Evolutionary conservation across 2,113 vertebrate genomes (phyloP), one percentile per base, ranked within the genome.

Genomic region (Xenopus borealis): DNA sequence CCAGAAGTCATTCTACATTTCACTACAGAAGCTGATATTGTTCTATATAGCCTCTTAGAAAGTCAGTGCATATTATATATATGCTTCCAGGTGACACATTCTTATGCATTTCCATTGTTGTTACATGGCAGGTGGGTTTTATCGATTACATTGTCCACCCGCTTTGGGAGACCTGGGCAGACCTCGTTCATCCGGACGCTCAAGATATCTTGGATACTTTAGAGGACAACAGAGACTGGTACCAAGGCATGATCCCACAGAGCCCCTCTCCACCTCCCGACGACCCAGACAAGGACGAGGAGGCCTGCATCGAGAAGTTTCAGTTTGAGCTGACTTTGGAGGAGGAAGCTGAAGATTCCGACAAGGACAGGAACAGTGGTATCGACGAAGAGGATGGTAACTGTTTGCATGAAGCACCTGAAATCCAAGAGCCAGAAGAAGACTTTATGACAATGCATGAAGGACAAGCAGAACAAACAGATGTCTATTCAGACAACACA

Each of bases 141-240:
- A 97, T 97, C 7, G 95, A 97, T 85, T 97, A 97, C 81, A 97
- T 97, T 1, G 95, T 96, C 50, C 95, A 96, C 78, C 95, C 95
- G 0, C 79, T 97, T 77, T 97, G 95, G 95, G 95, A 97, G 86
- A 97, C 95, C 0, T 97, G 95, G 95, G 92, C 93, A 0, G 95
- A 97, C 86, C 85, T 97, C 30, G 95, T 97, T 68, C 94, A 96
- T 78, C 95, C 95, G 0, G 95, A 96, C 0, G 95, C 95, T 78
- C 95, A 96, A 85, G 94, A 96, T 62, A 97, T 96, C 85, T 81
- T 97, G 80, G 95, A 97, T 84, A 94, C 94, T 0, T 79, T 97
- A 79, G 94, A 97, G 80, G 95, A 96, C 87, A 97, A 97, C 89
- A 85, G 95, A 80, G 93, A 95, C 87, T 97, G 95, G 95, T 97